Evolutionary conservation across 2,113 vertebrate genomes (phyloP).

Genomic region (Lophochroa leadbeateri): DNA sequence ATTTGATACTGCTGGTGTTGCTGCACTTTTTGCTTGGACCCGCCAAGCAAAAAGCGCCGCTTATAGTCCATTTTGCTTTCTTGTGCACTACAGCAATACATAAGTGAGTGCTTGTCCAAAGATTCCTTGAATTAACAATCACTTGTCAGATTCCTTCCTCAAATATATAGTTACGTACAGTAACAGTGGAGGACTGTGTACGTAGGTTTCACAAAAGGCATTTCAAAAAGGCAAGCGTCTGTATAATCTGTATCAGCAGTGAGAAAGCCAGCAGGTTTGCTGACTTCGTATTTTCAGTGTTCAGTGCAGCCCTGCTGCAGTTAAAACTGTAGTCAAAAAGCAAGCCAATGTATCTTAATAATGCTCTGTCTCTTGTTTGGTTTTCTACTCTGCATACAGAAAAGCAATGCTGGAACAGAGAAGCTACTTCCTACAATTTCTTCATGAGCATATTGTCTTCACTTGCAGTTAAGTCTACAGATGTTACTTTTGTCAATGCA

Average conservation of each 20-base stretch:
- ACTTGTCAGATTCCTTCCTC: slow-evolving; percentile 58
- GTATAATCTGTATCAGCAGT: slow-evolving; percentile 67
- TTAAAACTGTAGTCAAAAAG: slow-evolving; percentile 60
- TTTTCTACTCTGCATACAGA: slow-evolving; percentile 30
- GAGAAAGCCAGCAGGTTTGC: slow-evolving; percentile 70
- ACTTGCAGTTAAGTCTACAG: no score
- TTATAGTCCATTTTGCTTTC: slow-evolving; percentile 99
- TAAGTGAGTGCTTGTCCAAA: slow-evolving; percentile 79
- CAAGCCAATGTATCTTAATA: not conserved
- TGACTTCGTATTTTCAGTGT: slow-evolving; percentile 66
- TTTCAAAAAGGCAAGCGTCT: slow-evolving; percentile 81
- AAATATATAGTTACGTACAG: slow-evolving; percentile 80
- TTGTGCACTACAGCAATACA: slow-evolving; percentile 99
- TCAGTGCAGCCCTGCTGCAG: slow-evolving; percentile 84
- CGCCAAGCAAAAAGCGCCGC: slow-evolving; percentile 99
- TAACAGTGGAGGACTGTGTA: slow-evolving; percentile 77
- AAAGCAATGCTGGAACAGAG: slow-evolving; percentile 2
- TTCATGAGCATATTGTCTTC: no score
- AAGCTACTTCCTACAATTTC: not conserved
- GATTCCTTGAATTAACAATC: slow-evolving; percentile 40
- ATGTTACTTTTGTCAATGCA: no score
- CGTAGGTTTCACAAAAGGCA: slow-evolving; percentile 85
- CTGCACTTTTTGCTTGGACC: slow-evolving; percentile 99
- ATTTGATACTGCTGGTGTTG: slow-evolving; percentile 97
- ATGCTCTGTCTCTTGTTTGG: slow-evolving; percentile 5